Percentiles rank a stretch among this genome's conserved stretches.
Evolutionary conservation across 2,797 vertebrate genomes (phyloP).

Genomic region (Pipistrellus nathusii): DNA sequence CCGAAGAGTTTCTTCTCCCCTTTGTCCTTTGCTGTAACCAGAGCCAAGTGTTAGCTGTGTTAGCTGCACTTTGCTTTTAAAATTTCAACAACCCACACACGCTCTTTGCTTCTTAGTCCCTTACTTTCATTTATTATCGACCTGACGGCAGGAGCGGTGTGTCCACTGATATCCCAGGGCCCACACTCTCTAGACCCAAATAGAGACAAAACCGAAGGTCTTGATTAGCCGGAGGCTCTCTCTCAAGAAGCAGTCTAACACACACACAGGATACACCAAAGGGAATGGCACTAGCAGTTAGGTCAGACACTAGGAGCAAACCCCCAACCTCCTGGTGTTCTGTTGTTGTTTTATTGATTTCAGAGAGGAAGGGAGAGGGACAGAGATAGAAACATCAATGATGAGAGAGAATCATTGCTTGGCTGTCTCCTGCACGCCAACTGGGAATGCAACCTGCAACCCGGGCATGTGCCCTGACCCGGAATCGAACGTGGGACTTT

Average conservation of each 20-base stretch:
- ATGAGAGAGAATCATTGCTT: no score
- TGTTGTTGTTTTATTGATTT: no score
- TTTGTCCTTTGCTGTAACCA: slow-evolving; percentile 96
- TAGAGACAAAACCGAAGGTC: neutral
- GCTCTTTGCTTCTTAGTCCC: neutral
- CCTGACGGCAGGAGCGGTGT: neutral
- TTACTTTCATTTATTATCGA: slow-evolving; percentile 38
- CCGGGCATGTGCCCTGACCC: no score
- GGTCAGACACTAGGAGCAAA: neutral
- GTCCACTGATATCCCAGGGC: neutral
- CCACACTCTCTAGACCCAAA: neutral
- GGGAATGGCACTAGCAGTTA: slow-evolving; percentile 4
- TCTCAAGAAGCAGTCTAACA: slow-evolving; percentile 20
- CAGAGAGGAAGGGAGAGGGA: no score
- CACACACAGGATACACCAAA: slow-evolving; percentile 8
- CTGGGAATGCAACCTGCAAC: no score
- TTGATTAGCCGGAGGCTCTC: neutral
- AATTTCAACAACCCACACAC: neutral
- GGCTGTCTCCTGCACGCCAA: no score
- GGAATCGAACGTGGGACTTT: no score
- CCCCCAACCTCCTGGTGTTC: neutral
- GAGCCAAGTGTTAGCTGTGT: slow-evolving; percentile 58
- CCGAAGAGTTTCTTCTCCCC: slow-evolving; percentile 99
- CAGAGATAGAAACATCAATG: no score
- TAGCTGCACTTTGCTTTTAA: neutral